These are phyloP conservation scores for Hippocampus comes DNA, from an alignment of 2,113 vertebrate genomes.

Conservation along the genomic window DNA sequence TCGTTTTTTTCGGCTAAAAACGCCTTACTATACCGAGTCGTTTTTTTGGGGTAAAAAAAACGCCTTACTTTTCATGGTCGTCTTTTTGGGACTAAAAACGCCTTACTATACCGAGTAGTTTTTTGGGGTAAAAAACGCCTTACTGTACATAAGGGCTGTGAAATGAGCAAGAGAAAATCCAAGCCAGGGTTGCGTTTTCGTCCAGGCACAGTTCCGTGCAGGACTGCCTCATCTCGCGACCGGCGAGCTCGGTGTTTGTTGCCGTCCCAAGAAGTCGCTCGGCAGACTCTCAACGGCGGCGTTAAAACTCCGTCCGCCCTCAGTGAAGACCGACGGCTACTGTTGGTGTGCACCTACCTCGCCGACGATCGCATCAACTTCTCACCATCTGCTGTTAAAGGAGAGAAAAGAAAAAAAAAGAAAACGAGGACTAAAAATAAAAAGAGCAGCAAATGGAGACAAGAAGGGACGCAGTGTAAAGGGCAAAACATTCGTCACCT, in stretches of 20 bases:
- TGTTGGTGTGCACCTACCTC: constrained; percentile 67
- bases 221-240: background rate
- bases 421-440: constrained; percentile 15
- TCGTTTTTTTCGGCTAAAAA: too few species aligned
- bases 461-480: constrained; percentile 64
- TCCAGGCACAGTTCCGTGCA: background rate
- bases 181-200: background rate
- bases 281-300: constrained; percentile 55
- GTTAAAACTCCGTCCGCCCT: constrained; percentile 46
- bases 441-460: constrained; percentile 50
- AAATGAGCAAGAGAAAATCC: background rate
- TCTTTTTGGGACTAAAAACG: too few species aligned
- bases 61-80: too few species aligned
- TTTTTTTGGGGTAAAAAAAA: too few species aligned
- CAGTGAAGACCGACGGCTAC: constrained; percentile 83
- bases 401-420: constrained; percentile 7
- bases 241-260: background rate
- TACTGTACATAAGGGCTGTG: too few species aligned
- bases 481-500: constrained; percentile 76
- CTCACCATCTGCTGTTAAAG: constrained; percentile 19
- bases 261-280: background rate
- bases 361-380: constrained; percentile 44
- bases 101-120: too few species aligned
- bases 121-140: too few species aligned
- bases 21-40: too few species aligned